Evolutionary conservation across 2,888 invertebrate species (phyloP).

Genomic region (Germaria angustata): DNA sequence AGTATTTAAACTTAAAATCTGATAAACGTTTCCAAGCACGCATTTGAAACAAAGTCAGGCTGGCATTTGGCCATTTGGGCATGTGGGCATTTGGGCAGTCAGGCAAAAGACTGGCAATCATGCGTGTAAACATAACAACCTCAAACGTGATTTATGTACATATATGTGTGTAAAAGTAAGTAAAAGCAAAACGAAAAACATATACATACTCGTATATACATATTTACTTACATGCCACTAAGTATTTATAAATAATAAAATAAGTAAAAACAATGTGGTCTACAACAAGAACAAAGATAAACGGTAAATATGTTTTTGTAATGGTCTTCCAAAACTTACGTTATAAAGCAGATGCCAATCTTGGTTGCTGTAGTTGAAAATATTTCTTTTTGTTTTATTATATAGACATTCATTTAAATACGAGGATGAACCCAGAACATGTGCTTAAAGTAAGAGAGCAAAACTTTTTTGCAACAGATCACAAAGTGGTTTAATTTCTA

Average conservation of each 20-base stretch:
- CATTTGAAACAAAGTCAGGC: slow-evolving; percentile 40
- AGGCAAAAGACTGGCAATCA: slow-evolving; percentile 37
- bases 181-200: slow-evolving; percentile 19
- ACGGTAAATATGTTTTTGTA: slow-evolving; percentile 39
- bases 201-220: too few relatives aligned
- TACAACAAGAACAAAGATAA: slow-evolving; percentile 16
- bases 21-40: slow-evolving; percentile 59
- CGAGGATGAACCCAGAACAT: neutral
- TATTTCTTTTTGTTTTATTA: neutral
- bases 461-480: neutral
- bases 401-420: neutral
- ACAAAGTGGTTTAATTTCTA: too few relatives aligned
- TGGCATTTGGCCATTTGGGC: neutral
- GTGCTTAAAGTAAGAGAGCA: neutral
- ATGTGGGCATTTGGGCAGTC: slow-evolving; percentile 7
- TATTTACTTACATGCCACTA: neutral
- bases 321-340: neutral
- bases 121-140: slow-evolving; percentile 53
- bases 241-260: slow-evolving; percentile 22
- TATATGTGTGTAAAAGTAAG: slow-evolving; percentile 10
- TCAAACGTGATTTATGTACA: slow-evolving; percentile 59
- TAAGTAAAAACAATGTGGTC: neutral
- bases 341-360: slow-evolving; percentile 31
- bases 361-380: neutral
- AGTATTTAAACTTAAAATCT: slow-evolving; percentile 44